phyloP scores from a whole-genome alignment of 2,888 invertebrate genomes.

The Rhodophaea formosa region DNA sequence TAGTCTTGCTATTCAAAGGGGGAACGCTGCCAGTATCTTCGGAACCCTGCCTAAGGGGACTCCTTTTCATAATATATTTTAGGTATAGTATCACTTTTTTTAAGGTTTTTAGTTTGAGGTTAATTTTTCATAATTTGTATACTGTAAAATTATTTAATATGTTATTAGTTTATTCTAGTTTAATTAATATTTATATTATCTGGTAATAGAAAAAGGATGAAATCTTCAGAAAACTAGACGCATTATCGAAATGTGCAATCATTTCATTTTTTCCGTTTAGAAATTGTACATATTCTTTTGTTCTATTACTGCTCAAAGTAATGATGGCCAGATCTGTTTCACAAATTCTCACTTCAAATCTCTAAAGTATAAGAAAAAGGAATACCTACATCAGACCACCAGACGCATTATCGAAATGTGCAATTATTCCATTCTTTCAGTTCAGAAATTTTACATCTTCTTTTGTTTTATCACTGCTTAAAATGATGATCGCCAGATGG shows the following conservation, averaged over 20 bases:
- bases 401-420: slow-evolving; percentile 17
- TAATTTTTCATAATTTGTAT: too few relatives aligned
- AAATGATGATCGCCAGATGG: neutral
- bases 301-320: neutral
- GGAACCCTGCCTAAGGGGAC: too few relatives aligned
- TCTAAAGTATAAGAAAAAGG: neutral
- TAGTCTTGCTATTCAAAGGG: too few relatives aligned
- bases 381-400: slow-evolving; percentile 10
- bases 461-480: neutral
- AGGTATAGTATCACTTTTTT: too few relatives aligned
- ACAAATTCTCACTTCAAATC: slow-evolving; percentile 3
- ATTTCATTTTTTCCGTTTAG: slow-evolving; percentile 23
- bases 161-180: too few relatives aligned
- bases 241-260: slow-evolving; percentile 19
- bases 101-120: too few relatives aligned
- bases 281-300: neutral
- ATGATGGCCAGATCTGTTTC: neutral
- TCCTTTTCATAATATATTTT: too few relatives aligned
- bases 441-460: slow-evolving; percentile 22
- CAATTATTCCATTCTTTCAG: slow-evolving; percentile 23
- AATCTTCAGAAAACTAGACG: slow-evolving; percentile 11
- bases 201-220: too few relatives aligned
- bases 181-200: too few relatives aligned
- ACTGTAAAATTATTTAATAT: too few relatives aligned
- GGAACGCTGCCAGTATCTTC: too few relatives aligned